Evolutionary conservation across 2,113 vertebrate species (phyloP).

Genomic region (Epinephelus cyanopodus): DNA sequence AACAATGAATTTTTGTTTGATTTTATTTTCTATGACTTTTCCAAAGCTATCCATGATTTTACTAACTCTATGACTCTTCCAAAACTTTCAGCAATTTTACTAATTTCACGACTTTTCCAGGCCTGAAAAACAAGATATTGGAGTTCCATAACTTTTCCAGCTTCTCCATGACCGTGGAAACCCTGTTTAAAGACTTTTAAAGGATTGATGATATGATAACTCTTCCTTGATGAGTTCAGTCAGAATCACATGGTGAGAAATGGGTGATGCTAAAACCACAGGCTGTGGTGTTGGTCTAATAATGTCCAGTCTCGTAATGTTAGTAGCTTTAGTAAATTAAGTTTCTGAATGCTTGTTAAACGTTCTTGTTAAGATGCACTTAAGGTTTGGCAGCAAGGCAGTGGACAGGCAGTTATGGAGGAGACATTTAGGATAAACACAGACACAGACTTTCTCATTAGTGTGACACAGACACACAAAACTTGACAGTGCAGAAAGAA

Average conservation of each 20-base stretch:
- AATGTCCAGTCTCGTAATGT: background rate
- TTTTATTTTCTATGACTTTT: too few species aligned
- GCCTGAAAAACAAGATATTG: too few species aligned
- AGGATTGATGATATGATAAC: background rate
- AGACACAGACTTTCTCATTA: background rate
- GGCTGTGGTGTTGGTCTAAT: background rate
- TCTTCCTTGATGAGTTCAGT: background rate
- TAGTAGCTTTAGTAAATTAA: slow-evolving; percentile 18
- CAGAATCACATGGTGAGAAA: background rate
- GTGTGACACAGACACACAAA: slow-evolving; percentile 6
- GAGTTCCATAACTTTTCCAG: too few species aligned
- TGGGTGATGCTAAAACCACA: background rate
- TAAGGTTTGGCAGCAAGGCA: slow-evolving; percentile 80
- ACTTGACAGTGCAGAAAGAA: background rate
- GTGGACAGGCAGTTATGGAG: slow-evolving; percentile 38
- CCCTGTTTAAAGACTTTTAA: background rate
- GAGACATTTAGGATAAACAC: slow-evolving; percentile 8
- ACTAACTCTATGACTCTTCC: too few species aligned
- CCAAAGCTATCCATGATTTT: too few species aligned
- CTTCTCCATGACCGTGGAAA: too few species aligned
- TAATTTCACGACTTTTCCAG: too few species aligned
- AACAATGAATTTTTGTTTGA: too few species aligned
- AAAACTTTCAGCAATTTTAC: too few species aligned
- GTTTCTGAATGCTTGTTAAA: slow-evolving; percentile 10
- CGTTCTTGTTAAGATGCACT: slow-evolving; percentile 77